Base-by-base conservation (phyloP, 1,140 invertebrate genomes). In the Cephus cinctus region DNA sequence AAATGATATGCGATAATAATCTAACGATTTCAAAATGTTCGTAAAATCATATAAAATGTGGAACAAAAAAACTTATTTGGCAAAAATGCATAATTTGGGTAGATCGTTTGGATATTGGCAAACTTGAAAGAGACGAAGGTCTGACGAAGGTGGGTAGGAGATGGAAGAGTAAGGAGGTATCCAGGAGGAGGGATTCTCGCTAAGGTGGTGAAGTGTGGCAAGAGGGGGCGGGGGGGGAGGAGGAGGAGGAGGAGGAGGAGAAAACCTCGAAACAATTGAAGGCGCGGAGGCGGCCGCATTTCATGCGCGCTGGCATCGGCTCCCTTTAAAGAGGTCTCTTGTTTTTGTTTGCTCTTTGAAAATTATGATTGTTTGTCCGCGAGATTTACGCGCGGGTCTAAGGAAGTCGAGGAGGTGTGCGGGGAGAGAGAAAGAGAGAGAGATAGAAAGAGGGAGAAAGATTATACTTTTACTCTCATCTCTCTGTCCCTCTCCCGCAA, bases 341-440 rank as follows among this genome's bases (percentile, higher is more conserved):
- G 61, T 66, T 66, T 71, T 73, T 69, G 69, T 73, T 71, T 60
- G 63, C 64, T 73, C 65, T 66, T 68, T 64, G 67, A 65, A 69
- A 72, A 74, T 75, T 74, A 75, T 73, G 71, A 73, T 73, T 75
- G 67, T 75, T 75, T 73, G 73, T 74, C 65, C 66, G 61, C 52
- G 59, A 68, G 65, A 73, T 75, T 75, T 73, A 75, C 69, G 61
- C 67, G 47, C 34, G 48, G 47, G 52, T 53, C 53, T n/a, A n/a
- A n/a, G n/a, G n/a, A n/a, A n/a, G n/a, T n/a, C n/a, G n/a, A n/a
- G n/a, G n/a, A n/a, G n/a, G n/a, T n/a, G n/a, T n/a, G n/a, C n/a
- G 14, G 20, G 14, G 9, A 16, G 21, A 16, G 5, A 15, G 15
- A 20, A 21, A 19, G 11, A 34, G 31, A 14, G 11, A 12, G 4